phyloP scores from a whole-genome alignment of 1,140 invertebrate species.

The Apis florea region DNA sequence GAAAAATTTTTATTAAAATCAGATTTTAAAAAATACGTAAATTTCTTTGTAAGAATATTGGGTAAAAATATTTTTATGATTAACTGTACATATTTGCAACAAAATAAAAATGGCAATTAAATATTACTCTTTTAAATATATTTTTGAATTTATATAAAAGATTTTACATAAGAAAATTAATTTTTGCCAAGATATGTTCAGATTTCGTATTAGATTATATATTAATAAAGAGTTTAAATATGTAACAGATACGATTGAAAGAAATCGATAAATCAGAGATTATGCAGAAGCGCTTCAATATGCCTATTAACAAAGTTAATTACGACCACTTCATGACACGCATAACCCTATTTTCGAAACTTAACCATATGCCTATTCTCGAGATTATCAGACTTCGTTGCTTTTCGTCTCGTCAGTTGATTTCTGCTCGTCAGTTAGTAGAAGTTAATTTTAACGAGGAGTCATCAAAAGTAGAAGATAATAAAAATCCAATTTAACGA shows the following conservation, averaged over 20 bases:
- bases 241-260: neutral
- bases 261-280: conserved; percentile 41
- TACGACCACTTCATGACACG: conserved; percentile 44
- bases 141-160: too few species aligned
- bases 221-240: too few species aligned
- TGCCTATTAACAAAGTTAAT: conserved; percentile 55
- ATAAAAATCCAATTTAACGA: neutral
- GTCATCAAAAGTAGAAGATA: conserved; percentile 21
- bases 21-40: too few species aligned
- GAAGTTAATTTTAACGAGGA: conserved; percentile 29
- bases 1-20: too few species aligned
- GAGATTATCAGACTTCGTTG: conserved; percentile 45
- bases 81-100: too few species aligned
- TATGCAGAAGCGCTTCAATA: neutral
- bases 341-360: conserved; percentile 57
- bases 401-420: conserved; percentile 10
- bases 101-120: too few species aligned
- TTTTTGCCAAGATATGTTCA: too few species aligned
- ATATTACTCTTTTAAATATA: too few species aligned
- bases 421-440: neutral
- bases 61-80: too few species aligned
- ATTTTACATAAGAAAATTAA: too few species aligned
- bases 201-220: too few species aligned
- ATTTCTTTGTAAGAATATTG: too few species aligned
- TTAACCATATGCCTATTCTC: conserved; percentile 47